Base-by-base conservation (phyloP, 2,113 vertebrate species). In the Phyllostomus discolor region DNA sequence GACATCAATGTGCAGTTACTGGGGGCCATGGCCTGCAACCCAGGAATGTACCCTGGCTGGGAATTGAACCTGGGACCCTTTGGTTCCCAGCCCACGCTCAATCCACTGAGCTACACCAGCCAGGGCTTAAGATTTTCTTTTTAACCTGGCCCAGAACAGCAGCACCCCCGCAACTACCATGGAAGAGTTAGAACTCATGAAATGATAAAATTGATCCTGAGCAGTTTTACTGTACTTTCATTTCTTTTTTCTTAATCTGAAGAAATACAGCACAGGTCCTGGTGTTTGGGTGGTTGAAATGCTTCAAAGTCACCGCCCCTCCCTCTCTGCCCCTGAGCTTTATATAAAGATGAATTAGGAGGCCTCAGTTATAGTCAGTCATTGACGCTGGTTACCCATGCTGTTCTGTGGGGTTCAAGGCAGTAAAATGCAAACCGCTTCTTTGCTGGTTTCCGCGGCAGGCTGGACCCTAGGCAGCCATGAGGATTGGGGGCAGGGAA, bases 251-350 rank as follows among this genome's bases (percentile, higher is more conserved):
- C 59, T 50, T 79, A 19, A n/a, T 59, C 17, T 80, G 83, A 69
- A 80, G 54, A 90, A 66, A 59, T 70, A 12, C 17, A 82, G 43
- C 24, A 10, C 10, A 38, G 48, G 46, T n/a, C 15, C 28, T 43
- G 15, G 35, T 16, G 9, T 1, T n/a, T 70, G 14, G 10, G 17
- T 7, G 41, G 33, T 11, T 90, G 15, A 87, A 89, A 91, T n/a
- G 15, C 19, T 38, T 87, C 22, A 35, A 0, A 43, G 15, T 17
- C 48, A 73, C 33, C 46, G 31, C 24, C 1, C 1, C 0, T 31
- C 2, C 1, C 0, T 1, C 0, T 1, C 9, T 31, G 15, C 24
- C 72, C 3, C 38, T 1, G 0, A 22, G 4, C 0, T 12, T 81
- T 38, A 41, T 24, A 79, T 87, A 62, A 86, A 73, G 35, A 46